Percentiles rank a stretch among this genome's conserved stretches.
Conservation (phyloP, 2,797 vertebrate species). For the Amniataba percoides region DNA sequence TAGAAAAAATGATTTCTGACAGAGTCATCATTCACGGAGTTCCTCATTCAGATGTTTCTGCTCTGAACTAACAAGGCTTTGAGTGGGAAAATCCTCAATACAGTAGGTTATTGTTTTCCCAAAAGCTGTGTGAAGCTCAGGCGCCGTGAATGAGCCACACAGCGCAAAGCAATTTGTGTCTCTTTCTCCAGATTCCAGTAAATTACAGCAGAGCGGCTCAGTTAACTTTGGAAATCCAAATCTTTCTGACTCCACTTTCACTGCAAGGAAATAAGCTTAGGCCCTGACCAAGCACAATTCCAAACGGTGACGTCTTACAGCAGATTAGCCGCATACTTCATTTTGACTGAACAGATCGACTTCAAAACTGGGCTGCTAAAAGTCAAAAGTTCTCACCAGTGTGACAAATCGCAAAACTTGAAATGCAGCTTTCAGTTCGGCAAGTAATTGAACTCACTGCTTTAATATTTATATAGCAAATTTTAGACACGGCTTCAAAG, state of each 20-base stretch:
- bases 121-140: slow-evolving; percentile 20
- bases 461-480: slow-evolving; percentile 11
- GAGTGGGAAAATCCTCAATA: slow-evolving; percentile 30
- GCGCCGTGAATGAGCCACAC: slow-evolving; percentile 17
- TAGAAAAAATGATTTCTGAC: slow-evolving; percentile 10
- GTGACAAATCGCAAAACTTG: slow-evolving; percentile 14
- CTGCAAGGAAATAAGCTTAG: slow-evolving; percentile 41
- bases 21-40: slow-evolving; percentile 1
- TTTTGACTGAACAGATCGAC: slow-evolving; percentile 3
- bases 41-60: slow-evolving; percentile 2
- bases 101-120: slow-evolving; percentile 40
- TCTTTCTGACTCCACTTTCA: slow-evolving; percentile 36
- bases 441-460: not conserved
- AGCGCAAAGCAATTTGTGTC: slow-evolving; percentile 20
- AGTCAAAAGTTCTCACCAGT: not conserved
- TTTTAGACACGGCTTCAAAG: slow-evolving; percentile 17
- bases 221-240: slow-evolving; percentile 40
- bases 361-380: slow-evolving; percentile 23
- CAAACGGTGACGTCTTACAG: slow-evolving; percentile 22
- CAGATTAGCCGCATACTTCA: slow-evolving; percentile 33
- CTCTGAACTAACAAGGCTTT: not conserved
- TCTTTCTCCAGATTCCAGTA: slow-evolving; percentile 24
- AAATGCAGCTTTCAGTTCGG: slow-evolving; percentile 8
- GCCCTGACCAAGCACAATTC: slow-evolving; percentile 30
- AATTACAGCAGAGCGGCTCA: slow-evolving; percentile 49